Percentiles rank a stretch among this genome's conserved stretches.
Evolutionary conservation across 2,113 vertebrate species (phyloP).

Genomic region (Petrocephalus microphthalmus): DNA sequence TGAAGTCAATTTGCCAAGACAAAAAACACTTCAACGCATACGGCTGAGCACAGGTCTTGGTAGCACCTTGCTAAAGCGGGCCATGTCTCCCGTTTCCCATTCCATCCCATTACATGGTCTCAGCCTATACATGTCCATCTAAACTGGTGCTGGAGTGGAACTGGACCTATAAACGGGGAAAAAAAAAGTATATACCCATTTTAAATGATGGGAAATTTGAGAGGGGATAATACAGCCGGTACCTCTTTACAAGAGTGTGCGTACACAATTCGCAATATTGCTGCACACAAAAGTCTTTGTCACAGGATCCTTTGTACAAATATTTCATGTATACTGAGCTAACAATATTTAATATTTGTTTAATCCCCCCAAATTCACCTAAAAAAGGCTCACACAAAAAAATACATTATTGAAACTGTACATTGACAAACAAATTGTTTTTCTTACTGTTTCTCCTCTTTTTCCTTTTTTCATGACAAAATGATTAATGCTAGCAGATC

Average conservation of each 20-base stretch:
- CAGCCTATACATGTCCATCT: not conserved
- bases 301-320: slow-evolving; percentile 49
- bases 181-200: not conserved
- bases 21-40: slow-evolving; percentile 50
- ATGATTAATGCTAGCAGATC: slow-evolving; percentile 19
- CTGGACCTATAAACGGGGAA: not conserved
- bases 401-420: slow-evolving; percentile 43
- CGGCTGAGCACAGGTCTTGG: slow-evolving; percentile 39
- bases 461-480: slow-evolving; percentile 46
- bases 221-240: slow-evolving; percentile 30
- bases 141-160: not conserved
- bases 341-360: slow-evolving; percentile 63
- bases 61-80: slow-evolving; percentile 68
- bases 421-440: slow-evolving; percentile 31
- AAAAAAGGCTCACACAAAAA: slow-evolving; percentile 30
- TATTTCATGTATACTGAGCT: slow-evolving; percentile 55
- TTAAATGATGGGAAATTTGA: slow-evolving; percentile 38
- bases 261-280: slow-evolving; percentile 46
- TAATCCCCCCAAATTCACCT: slow-evolving; percentile 26
- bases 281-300: slow-evolving; percentile 37
- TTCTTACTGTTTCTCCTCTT: slow-evolving; percentile 29
- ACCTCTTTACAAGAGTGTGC: slow-evolving; percentile 45
- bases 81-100: slow-evolving; percentile 1
- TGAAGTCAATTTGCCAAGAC: not conserved
- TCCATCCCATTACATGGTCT: not conserved